Base-by-base conservation (phyloP, 2,797 vertebrate genomes). In the Margarornis squamiger region DNA sequence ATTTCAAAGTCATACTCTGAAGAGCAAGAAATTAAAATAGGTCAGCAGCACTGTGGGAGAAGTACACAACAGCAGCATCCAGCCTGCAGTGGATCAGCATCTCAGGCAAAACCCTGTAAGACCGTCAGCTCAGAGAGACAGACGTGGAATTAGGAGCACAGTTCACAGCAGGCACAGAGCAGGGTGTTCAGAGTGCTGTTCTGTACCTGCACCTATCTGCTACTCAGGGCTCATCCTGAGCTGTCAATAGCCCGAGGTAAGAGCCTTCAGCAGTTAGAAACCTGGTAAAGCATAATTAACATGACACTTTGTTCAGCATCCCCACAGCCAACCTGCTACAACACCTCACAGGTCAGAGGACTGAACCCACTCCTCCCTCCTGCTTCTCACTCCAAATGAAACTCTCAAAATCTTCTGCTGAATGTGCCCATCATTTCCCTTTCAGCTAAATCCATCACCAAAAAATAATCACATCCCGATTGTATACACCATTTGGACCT, bases 141-240 rank as follows among this genome's bases (percentile, higher is more conserved):
- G 43, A 10, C 4, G 6, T 4, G 4, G 78, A 41, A 15, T 7
- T 24, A 9, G 74, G 41, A 84, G 52, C 26, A 1, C 4, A 14
- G 68, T 14, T 74, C 39, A 20, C 39, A 5, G 10, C 24, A 6
- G 27, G 41, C 19, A 14, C 27, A 1, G 9, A 6, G 5, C 13
- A 29, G 17, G 5, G 39, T 4, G 32, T 20, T 52, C 2, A 0
- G 15, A 52, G 14, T 0, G 24, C 26, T 76, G 17, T 11, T 34
- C 38, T 11, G 7, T 2, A 4, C 4, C 36, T 16, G 19, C 4
- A 0, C 57, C 30, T 49, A 29, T 2, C 58, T 86, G 48, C 39
- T 30, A 21, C 59, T 55, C 63, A 8, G 5, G 5, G 0, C 54
- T 68, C 48, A 11, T n/a, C 59, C 36, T 10, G 19, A 18, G 38